A percentile compares a stretch with the other conserved stretches of the same genome.
Conservation (phyloP, 2,113 vertebrate species). For the Garra rufa region DNA sequence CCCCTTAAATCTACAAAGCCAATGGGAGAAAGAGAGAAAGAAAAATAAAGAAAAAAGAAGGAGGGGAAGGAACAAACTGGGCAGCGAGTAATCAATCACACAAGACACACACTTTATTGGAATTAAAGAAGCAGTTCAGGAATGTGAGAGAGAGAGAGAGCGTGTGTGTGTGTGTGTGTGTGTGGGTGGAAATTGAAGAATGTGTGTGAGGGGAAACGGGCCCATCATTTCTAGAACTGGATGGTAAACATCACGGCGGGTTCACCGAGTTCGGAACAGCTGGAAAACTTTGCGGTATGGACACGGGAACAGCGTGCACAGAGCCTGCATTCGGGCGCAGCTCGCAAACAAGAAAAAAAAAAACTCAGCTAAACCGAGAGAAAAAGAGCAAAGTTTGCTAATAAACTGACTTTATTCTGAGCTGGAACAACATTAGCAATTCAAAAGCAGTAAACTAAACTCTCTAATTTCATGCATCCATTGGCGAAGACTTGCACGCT, state of each 20-base stretch:
- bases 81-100: constrained; percentile 71
- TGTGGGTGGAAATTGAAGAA: constrained; percentile 73
- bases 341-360: constrained; percentile 40
- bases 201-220: constrained; percentile 71
- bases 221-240: constrained; percentile 73
- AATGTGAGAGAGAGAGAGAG: constrained; percentile 27
- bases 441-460: not conserved
- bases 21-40: not conserved
- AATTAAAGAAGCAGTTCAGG: constrained; percentile 63
- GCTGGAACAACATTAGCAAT: not conserved
- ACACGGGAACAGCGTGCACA: constrained; percentile 59
- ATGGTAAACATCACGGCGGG: constrained; percentile 76
- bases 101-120: constrained; percentile 67
- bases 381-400: constrained; percentile 13
- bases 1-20: not conserved
- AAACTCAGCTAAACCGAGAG: constrained; percentile 3
- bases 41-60: not conserved
- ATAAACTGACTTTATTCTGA: not conserved
- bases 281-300: constrained; percentile 75
- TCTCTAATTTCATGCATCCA: not conserved
- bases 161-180: constrained; percentile 48
- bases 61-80: constrained; percentile 46
- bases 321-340: constrained; percentile 46
- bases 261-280: constrained; percentile 79
- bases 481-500: not conserved